Base-by-base conservation (phyloP, 2,888 invertebrate species). In the Girardia tigrina region DNA sequence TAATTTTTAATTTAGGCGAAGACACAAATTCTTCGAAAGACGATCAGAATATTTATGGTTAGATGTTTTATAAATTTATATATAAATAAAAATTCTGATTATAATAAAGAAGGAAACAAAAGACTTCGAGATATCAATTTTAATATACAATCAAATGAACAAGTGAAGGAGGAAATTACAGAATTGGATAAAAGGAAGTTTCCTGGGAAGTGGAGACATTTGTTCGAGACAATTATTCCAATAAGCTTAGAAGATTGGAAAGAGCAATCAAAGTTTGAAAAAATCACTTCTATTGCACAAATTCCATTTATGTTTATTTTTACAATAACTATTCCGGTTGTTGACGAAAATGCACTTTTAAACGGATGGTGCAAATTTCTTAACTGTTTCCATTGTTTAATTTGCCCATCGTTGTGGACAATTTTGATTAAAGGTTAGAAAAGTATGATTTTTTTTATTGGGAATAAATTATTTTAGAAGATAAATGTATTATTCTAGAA, bases 331-430 rank as follows among this genome's bases (percentile, higher is more conserved):
- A 29, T 71, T 27, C 71, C 71, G n/a, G 26, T 71, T 6, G 71
- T 71, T n/a, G 71, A 71, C 20, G 71, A 71, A 71, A 29, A 4
- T 6, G 71, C 71, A 26, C 26, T 29, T 2, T 2, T 71, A 2
- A 29, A 71, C 23, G 71, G 28, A 2, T 71, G 71, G 71, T 71
- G 71, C n/a, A 27, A 29, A n/a, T 16, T 71, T 23, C 26, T 71
- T 14, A 71, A 71, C n/a, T 71, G 71, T 23, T n/a, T 71, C 4
- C 71, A 71, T 71, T 71, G 71, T 29, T 28, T 71, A 27, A n/a
- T 27, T n/a, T 27, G n/a, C n/a, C 71, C 26, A 12, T 6, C 2
- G 4, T 12, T 12, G 23, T 27, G 27, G 27, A 23, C n/a, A 6
- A 6, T 71, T n/a, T 2, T 29, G 27, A 2, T 23, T 6, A 71